Evolutionary conservation across 1,140 invertebrate species (phyloP).

Genomic region (Drosophila nigromelanica): DNA sequence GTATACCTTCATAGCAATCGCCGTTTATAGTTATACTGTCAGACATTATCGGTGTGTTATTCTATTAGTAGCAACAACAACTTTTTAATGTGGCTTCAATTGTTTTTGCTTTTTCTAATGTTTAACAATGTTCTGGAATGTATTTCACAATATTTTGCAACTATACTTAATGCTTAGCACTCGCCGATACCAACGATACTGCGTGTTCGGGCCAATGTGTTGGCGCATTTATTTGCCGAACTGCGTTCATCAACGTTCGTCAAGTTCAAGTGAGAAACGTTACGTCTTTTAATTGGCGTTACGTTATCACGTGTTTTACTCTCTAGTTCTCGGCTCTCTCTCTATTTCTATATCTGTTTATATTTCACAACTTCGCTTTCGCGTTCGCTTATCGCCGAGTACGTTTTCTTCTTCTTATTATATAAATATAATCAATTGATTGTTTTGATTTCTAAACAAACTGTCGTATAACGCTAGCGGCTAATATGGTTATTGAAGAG

Average conservation of each 20-base stretch:
- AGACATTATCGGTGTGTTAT: constrained; percentile 45
- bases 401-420: neutral
- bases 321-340: neutral
- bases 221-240: constrained; percentile 37
- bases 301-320: neutral
- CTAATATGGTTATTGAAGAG: neutral
- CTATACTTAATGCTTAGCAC: constrained; percentile 11
- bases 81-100: constrained; percentile 24
- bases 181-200: constrained; percentile 36
- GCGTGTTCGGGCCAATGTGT: neutral
- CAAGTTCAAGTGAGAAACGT: constrained; percentile 24
- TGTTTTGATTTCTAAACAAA: constrained; percentile 52
- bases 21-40: constrained; percentile 65
- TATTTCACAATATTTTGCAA: constrained; percentile 33
- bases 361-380: neutral
- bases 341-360: neutral
- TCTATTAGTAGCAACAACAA: no score
- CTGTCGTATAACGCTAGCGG: neutral
- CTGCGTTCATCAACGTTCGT: constrained; percentile 22
- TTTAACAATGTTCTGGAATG: constrained; percentile 30
- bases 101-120: neutral
- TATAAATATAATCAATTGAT: neutral
- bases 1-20: constrained; percentile 58
- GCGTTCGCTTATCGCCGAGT: constrained; percentile 22
- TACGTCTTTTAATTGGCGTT: neutral